Evolutionary conservation across 1,140 invertebrate genomes (phyloP), one percentile per base, ranked within the genome.

Genomic region (Pseudobourletiella spinata): DNA sequence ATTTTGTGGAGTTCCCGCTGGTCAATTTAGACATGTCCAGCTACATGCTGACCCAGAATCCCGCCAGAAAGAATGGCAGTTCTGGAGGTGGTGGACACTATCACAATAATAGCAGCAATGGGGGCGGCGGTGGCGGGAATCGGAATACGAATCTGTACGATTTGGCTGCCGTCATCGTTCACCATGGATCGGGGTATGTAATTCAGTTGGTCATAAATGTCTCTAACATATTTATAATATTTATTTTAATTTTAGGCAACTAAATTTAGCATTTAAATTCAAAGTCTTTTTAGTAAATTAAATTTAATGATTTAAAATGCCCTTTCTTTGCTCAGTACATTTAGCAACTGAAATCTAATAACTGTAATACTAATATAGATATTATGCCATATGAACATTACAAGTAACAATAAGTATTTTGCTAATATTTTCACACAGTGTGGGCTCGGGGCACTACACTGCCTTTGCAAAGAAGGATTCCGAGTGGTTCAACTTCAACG

Each of bases 401-500:
- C 6, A 48, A 48, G 15, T 48, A 8, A 22, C 22, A 42, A 22
- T 48, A n/a, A 8, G 15, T 8, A n/a, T 48, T 48, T 20, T 20
- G 44, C 44, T n/a, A 48, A 48, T n/a, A 8, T 48, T 8, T 48
- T 42, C n/a, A n/a, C n/a, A n/a, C 72, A 88, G 87, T 14, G 85
- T 86, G 60, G 87, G 86, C 16, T 89, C 86, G 57, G 88, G 88
- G 57, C 88, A 90, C 75, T 91, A 91, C 75, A 91, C 88, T 66
- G 85, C 88, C 60, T 91, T 88, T 78, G 87, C 87, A 56, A 83
- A 84, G 63, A 86, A 89, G 79, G 83, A 61, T 24, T 29, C 48
- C 54, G 83, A 85, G 67, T 90, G 87, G 88, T 88, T 87, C 76
- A 87, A 90, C 75, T 91, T 90, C 77, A 89, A 91, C 76, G 88